These are phyloP conservation scores for Junco hyemalis DNA, from an alignment of 2,113 vertebrate species.

Conservation along the genomic window DNA sequence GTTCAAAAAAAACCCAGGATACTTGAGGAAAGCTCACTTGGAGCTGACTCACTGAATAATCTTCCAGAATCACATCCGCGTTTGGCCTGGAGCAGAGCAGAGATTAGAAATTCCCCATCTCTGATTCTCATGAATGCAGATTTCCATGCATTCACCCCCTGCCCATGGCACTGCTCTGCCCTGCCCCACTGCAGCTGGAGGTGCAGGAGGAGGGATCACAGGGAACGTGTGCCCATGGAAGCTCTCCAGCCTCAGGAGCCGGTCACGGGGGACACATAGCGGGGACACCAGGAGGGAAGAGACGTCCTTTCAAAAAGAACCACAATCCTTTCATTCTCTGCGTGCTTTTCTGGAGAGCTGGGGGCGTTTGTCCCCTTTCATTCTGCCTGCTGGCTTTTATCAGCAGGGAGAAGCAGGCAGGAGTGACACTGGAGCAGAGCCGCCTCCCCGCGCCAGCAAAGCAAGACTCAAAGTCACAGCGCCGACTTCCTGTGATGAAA, in stretches of 20 bases:
- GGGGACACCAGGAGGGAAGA: background rate
- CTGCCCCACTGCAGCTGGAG: background rate
- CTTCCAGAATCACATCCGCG: background rate
- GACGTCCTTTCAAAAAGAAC: background rate
- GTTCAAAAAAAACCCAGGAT: background rate
- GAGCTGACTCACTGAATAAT: background rate
- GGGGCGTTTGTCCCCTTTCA: background rate
- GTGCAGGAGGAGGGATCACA: fast-evolving
- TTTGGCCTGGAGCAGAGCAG: background rate
- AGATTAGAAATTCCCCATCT: background rate
- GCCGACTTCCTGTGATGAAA: background rate
- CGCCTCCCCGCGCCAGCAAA: background rate
- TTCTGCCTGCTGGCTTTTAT: background rate
- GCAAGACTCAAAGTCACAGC: background rate
- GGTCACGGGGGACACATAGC: fast-evolving
- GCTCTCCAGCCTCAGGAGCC: fast-evolving
- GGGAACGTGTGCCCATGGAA: fast-evolving
- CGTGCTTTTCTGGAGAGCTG: background rate
- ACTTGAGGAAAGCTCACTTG: background rate
- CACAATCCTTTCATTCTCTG: background rate
- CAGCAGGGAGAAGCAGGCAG: background rate
- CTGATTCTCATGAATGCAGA: background rate
- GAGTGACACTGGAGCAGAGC: background rate
- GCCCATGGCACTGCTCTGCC: background rate
- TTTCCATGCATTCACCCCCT: background rate